These are phyloP conservation scores for Mormyrus lacerda DNA, from an alignment of 2,113 vertebrate genomes.

Conservation along the genomic window DNA sequence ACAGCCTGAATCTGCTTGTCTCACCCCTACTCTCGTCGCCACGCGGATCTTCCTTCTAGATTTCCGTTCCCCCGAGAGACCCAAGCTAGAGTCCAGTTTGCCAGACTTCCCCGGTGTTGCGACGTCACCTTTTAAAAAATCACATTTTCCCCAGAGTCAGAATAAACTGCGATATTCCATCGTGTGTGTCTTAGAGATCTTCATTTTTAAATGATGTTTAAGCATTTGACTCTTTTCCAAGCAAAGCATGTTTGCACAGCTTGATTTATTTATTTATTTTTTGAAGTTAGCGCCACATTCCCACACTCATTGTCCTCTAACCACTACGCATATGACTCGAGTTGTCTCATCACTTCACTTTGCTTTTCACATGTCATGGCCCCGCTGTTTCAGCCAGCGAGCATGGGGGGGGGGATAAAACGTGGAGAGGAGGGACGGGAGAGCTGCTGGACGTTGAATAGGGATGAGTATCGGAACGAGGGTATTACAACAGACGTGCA, in stretches of 20 bases:
- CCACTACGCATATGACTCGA: not conserved
- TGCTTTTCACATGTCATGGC: slow-evolving; percentile 5
- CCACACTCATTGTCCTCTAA: slow-evolving; percentile 6
- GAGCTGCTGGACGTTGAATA: not conserved
- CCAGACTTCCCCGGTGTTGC: not conserved
- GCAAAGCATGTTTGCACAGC: not conserved
- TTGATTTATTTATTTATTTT: not conserved
- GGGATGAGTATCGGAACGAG: not conserved
- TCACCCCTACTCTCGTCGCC: not conserved
- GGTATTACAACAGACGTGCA: not conserved
- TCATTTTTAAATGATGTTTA: not conserved
- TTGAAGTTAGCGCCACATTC: not conserved
- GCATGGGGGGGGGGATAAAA: not conserved
- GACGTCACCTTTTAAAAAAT: not conserved
- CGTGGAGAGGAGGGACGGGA: not conserved
- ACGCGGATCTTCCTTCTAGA: not conserved
- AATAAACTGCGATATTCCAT: not conserved
- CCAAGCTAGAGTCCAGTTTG: not conserved
- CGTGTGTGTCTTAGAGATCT: not conserved
- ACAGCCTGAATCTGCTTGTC: not conserved
- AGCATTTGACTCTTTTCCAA: not conserved
- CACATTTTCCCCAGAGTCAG: not conserved
- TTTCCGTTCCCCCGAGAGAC: not conserved
- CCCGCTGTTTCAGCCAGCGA: not conserved
- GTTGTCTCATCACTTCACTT: not conserved